These are phyloP conservation scores for Apeira syringaria DNA, from an alignment of 2,888 invertebrate genomes.

Conservation along the genomic window DNA sequence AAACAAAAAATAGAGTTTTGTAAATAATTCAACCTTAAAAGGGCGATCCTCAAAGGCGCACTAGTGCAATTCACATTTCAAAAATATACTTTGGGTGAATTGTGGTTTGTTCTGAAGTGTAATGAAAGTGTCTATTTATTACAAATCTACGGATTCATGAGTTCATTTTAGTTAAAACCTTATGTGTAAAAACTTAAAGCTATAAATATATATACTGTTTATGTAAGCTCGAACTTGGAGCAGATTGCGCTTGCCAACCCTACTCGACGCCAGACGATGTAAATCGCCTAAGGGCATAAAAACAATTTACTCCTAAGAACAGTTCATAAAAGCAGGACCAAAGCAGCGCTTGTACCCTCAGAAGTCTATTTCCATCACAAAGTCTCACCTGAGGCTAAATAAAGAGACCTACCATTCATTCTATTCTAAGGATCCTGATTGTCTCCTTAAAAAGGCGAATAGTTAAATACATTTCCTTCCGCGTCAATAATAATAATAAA, in stretches of 20 bases:
- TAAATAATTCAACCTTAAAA: no score
- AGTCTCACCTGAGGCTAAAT: conserved; percentile 59
- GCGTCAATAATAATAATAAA: conserved; percentile 19
- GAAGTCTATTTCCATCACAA: conserved; percentile 69
- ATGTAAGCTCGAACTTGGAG: neutral
- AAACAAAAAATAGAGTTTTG: no score
- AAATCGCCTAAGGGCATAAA: conserved; percentile 70
- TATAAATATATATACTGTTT: no score
- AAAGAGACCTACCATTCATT: conserved; percentile 37
- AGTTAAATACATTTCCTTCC: conserved; percentile 21
- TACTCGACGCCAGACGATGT: conserved; percentile 40
- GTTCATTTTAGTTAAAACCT: no score
- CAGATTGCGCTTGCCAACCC: conserved; percentile 1
- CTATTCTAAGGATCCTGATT: conserved; percentile 42
- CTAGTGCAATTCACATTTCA: no score
- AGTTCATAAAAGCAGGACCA: conserved; percentile 55
- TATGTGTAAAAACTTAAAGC: no score
- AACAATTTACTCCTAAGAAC: conserved; percentile 75
- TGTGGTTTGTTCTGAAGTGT: no score
- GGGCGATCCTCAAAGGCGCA: no score
- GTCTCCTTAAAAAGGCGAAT: conserved; percentile 29
- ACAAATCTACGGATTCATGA: no score
- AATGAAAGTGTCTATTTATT: no score
- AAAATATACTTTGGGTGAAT: no score
- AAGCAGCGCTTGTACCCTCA: conserved; percentile 57